Evolutionary conservation across 2,113 vertebrate species (phyloP), one percentile per base, ranked within the genome.

Genomic region (Xerus inauris): DNA sequence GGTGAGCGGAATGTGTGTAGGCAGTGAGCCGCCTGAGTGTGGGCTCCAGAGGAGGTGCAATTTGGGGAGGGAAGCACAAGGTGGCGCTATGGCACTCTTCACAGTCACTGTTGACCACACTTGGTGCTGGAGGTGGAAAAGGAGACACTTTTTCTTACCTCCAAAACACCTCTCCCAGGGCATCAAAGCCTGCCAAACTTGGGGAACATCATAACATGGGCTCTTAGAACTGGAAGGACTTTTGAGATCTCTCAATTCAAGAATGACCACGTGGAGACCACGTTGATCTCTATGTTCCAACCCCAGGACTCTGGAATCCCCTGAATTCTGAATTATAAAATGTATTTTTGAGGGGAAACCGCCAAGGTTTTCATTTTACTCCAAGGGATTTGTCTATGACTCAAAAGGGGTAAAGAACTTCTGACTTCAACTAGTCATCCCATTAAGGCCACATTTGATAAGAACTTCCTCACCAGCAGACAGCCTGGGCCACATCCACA

Each of bases 11-110:
- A 9, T 2, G 42, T 1, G 24, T 6, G n/a, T 14, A 62, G 54
- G 30, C 13, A 6, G 54, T 20, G 32, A 54, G 54, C 28, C 30
- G 9, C 81, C 30, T 20, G 59, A 51, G 19, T 6, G 0, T 7
- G 8, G 65, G 19, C 14, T 42, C 64, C 35, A 59, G n/a, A 30
- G n/a, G 76, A 89, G 65, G 4, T 95, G 92, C 75, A 91, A 2
- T 97, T 94, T 83, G 42, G 87, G 80, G 16, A 67, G 22, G 69
- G 57, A 86, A 83, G 75, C 92, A 96, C 94, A 51, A 87, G 96
- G 93, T 94, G 94, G 91, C 91, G 30, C 83, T 24, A 24, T 17
- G 30, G 20, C 26, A 64, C 35, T 30, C 93, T 40, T 85, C 40
- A 35, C 45, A 14, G 57, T 81, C 54, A 32, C 3, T 0, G 4